Evolutionary conservation across 2,888 invertebrate species (phyloP), one percentile per base, ranked within the genome.

Genomic region (Unio delphinus): DNA sequence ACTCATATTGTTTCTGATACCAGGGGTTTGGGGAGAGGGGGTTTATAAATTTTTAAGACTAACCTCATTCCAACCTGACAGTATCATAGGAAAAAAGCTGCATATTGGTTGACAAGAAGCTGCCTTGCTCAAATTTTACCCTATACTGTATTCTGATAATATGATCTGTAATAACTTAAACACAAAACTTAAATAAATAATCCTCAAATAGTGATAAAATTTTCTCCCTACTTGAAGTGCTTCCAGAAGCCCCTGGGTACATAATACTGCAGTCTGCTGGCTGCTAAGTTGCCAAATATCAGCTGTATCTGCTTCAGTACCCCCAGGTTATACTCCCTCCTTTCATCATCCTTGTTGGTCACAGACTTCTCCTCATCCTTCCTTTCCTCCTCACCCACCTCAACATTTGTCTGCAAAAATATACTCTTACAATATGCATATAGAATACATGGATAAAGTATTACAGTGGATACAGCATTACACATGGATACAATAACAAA

Each of bases 161-260:
- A 45, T 45, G 45, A 45, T 45, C 15, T 15, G 3, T 15, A 45
- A 45, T 11, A 45, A 45, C 11, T 45, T 45, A 11, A 45, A 45
- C 15, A 45, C 45, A 45, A 45, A 3, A 45, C 45, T 45, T 45
- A 11, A 45, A 45, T 11, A 45, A 11, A 45, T 8, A 45, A 45
- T 45, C 45, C 11, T 45, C 8, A 45, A 11, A 45, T 45, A 11
- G 45, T 45, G 45, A 45, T 45, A 45, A 0, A 45, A 45, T 2
- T 20, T n/a, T 58, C 8, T 15, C 91, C 93, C 93, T 91, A 96
- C 96, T 95, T 96, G 91, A 99, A 99, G 92, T 98, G 97, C 87
- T 95, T 96, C 98, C 98, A 99, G 81, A 99, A 93, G 65, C 98
- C 98, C 86, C 95, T 94, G n/a, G 99, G 99, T 85, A 98, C 95